Base-by-base conservation (phyloP, 1,140 invertebrate species). In the Marisa cornuarietis region DNA sequence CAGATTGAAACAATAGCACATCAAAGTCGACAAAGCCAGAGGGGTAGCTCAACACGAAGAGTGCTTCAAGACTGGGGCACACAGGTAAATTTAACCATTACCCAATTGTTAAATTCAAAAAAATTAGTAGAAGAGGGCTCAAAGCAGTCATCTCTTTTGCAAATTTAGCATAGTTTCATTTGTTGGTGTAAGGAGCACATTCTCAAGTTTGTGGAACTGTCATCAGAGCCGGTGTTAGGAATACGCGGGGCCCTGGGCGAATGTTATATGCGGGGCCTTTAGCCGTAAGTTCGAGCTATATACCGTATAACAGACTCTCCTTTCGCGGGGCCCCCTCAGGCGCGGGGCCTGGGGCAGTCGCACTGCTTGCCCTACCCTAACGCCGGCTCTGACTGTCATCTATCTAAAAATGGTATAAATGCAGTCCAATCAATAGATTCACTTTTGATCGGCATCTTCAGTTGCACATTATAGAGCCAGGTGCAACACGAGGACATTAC, bases 61-160 rank as follows among this genome's bases (percentile, higher is more conserved):
- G 79, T 88, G 42, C 75, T 85, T 68, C 81, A 85, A 62, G 87
- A 88, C 63, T 88, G 87, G 87, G 82, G 80, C 8, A 88, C 85
- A 22, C 65, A 69, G 68, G 76, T 77, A 42, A 77, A 65, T 26
- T 13, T 11, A 22, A 18, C 20, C 72, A 18, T 54, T 14, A 52
- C 16, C n/a, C 72, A 54, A 9, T 20, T 49, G 14, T 9, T 31
- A 22, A 6, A 4, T 42, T 42, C 1, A 42, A 42, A 42, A 42
- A 42, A 42, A 42, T n/a, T n/a, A n/a, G n/a, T n/a, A n/a, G n/a
- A 42, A 42, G 31, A 42, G 6, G 2, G 2, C 3, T 42, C 2
- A 6, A 42, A 42, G 14, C 26, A 14, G 26, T 8, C 20, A 74
- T 10, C 18, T 24, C 14, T 61, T 58, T 58, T 58, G 72, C 49